phyloP scores from a whole-genome alignment of 2,113 vertebrate genomes.

The Macaca fascicularis region DNA sequence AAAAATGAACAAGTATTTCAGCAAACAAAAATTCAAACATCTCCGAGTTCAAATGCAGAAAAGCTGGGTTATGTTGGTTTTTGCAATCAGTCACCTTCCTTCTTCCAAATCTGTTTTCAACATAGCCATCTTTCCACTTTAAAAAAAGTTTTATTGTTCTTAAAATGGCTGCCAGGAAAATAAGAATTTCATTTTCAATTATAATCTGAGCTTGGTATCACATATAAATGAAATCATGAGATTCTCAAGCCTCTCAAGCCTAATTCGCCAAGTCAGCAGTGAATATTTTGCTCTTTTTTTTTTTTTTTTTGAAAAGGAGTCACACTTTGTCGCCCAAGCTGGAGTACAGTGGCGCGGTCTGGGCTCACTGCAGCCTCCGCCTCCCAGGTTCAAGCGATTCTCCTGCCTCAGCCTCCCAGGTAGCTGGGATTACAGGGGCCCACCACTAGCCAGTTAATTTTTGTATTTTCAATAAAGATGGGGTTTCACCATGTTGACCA shows the following conservation, averaged over 20 bases:
- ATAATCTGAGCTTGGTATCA: conserved; percentile 33
- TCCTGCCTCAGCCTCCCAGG: no score
- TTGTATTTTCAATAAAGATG: no score
- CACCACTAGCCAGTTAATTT: no score
- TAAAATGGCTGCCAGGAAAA: conserved; percentile 35
- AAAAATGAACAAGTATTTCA: neutral
- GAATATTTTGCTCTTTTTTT: neutral
- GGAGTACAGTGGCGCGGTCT: no score
- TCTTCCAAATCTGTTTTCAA: neutral
- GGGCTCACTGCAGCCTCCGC: no score
- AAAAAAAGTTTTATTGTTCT: neutral
- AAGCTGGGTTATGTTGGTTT: neutral
- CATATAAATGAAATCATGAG: neutral
- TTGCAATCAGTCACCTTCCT: neutral
- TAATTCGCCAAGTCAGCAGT: neutral
- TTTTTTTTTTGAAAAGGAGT: no score
- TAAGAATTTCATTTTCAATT: neutral
- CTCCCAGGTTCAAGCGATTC: no score
- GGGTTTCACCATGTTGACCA: no score
- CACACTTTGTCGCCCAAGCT: no score
- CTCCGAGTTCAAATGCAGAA: neutral
- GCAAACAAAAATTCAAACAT: neutral
- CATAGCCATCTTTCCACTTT: neutral
- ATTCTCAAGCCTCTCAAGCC: conserved; percentile 40
- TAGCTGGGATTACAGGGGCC: no score